A percentile compares a stretch with the other conserved stretches of the same genome.
phyloP scores from a whole-genome alignment of 2,113 vertebrate genomes.

The Brachionichthys hirsutus region DNA sequence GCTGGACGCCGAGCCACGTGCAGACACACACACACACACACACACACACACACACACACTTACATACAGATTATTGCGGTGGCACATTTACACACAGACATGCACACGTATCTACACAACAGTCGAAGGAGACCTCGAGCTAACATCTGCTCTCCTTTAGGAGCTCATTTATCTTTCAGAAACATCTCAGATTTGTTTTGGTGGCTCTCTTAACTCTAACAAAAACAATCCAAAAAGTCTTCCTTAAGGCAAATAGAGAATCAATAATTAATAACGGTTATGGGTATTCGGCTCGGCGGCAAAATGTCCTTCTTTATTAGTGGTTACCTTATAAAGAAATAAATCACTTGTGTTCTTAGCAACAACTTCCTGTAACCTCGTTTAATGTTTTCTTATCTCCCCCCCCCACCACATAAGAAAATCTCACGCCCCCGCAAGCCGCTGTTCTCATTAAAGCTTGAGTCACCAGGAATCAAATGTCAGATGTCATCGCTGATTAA shows the following conservation, averaged over 20 bases:
- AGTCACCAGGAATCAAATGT: too few relatives aligned
- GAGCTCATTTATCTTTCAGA: constrained; percentile 48
- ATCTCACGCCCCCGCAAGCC: too few relatives aligned
- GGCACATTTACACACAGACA: background rate
- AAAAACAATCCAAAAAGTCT: background rate
- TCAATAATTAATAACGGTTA: constrained; percentile 4
- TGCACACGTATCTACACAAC: constrained; percentile 44
- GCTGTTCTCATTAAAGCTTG: too few relatives aligned
- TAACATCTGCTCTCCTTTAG: constrained; percentile 65
- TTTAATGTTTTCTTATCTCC: too few relatives aligned
- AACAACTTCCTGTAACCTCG: too few relatives aligned
- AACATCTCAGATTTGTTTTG: constrained; percentile 35
- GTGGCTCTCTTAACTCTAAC: constrained; percentile 20
- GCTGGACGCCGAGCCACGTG: constrained; percentile 50
- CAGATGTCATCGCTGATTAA: too few relatives aligned
- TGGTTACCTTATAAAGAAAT: too few relatives aligned
- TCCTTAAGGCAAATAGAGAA: constrained; percentile 18
- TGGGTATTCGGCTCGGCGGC: background rate
- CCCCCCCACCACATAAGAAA: too few relatives aligned
- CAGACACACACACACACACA: constrained; percentile 39
- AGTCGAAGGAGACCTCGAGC: constrained; percentile 62
- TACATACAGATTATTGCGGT: background rate
- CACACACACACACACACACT: background rate
- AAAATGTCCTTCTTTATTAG: too few relatives aligned
- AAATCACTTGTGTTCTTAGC: too few relatives aligned